phyloP scores from a whole-genome alignment of 2,888 invertebrate genomes.

The Gisinianus flammeolus region DNA sequence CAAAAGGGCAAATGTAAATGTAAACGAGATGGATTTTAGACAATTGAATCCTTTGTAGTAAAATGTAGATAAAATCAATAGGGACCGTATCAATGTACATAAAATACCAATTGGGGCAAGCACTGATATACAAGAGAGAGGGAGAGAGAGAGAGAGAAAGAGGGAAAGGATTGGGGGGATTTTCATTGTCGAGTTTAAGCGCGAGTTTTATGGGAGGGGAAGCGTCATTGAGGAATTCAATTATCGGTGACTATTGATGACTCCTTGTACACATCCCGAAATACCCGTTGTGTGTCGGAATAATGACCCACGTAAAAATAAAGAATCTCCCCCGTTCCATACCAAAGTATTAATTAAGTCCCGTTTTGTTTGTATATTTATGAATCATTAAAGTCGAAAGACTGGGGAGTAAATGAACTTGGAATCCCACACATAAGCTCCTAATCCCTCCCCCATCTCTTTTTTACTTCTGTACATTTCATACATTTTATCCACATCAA shows the following conservation, averaged over 20 bases:
- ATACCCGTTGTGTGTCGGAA: not conserved
- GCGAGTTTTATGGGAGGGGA: not conserved
- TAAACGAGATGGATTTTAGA: no score
- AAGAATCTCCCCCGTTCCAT: not conserved
- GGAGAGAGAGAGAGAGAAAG: not conserved
- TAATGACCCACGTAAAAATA: not conserved
- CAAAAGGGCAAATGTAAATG: no score
- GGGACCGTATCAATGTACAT: no score
- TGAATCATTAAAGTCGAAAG: conserved; percentile 26
- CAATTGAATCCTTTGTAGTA: no score
- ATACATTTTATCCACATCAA: no score
- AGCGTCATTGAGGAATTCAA: not conserved
- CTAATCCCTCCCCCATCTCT: not conserved
- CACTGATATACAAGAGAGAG: no score
- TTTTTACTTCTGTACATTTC: not conserved
- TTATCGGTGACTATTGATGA: not conserved
- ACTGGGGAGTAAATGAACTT: conserved; percentile 24
- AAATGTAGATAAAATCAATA: no score
- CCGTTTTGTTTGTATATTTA: conserved; percentile 11
- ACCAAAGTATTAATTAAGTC: conserved; percentile 16
- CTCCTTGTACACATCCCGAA: no score
- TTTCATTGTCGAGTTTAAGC: no score
- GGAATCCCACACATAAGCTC: not conserved
- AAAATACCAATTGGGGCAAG: no score
- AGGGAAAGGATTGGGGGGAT: no score